phyloP scores from a whole-genome alignment of 1,140 invertebrate species.

The Lutraria rhynchaena region DNA sequence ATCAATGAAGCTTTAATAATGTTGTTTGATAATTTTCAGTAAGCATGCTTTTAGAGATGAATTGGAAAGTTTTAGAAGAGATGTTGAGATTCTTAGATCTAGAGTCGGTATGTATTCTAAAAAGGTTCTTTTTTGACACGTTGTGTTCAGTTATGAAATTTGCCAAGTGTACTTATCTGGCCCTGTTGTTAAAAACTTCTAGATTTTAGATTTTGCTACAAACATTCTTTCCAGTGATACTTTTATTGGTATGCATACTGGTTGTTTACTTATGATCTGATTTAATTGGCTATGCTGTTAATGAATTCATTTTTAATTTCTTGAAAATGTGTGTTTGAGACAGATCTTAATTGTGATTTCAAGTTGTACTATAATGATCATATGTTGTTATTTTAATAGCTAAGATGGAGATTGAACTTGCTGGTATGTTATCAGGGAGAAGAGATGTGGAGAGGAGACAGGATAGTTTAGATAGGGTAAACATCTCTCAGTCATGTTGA shows the following conservation, averaged over 20 bases:
- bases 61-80: constrained; percentile 50
- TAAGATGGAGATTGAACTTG: constrained; percentile 54
- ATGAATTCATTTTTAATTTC: too few species aligned
- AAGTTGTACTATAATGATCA: too few species aligned
- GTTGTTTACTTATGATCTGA: too few species aligned
- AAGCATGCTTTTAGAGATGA: constrained; percentile 58
- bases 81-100: constrained; percentile 56
- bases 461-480: constrained; percentile 49
- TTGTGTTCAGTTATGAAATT: background rate
- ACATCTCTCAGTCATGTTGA: too few species aligned
- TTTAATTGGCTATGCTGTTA: too few species aligned
- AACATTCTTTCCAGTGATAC: too few species aligned
- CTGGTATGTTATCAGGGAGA: constrained; percentile 34
- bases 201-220: background rate
- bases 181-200: background rate
- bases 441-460: constrained; percentile 48
- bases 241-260: too few species aligned
- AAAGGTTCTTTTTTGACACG: too few species aligned
- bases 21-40: too few species aligned
- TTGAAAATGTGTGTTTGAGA: too few species aligned
- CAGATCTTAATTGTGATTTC: too few species aligned
- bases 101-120: constrained; percentile 40
- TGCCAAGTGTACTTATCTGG: background rate
- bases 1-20: too few species aligned
- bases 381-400: constrained; percentile 40